Conservation (phyloP, 2,113 vertebrate genomes). For the Epinephelus lanceolatus region DNA sequence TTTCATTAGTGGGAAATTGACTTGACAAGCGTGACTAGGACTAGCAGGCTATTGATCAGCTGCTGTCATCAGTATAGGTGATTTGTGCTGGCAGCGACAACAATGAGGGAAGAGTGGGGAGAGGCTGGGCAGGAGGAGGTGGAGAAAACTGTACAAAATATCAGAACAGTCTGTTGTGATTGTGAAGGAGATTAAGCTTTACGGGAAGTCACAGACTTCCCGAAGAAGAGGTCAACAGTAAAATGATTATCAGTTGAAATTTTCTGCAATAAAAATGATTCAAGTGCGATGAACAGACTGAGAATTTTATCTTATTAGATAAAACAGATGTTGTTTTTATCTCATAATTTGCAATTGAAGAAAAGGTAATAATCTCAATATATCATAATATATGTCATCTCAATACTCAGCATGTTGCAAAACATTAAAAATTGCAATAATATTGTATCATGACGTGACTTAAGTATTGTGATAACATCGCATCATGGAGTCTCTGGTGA, state of each 20-base stretch:
- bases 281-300: too few relatives aligned
- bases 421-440: too few relatives aligned
- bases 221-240: background rate
- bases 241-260: background rate
- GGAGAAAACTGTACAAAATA: background rate
- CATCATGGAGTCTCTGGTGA: too few relatives aligned
- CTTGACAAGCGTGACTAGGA: constrained; percentile 63
- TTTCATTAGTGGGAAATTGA: constrained; percentile 74
- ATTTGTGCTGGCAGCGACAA: constrained; percentile 56
- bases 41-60: constrained; percentile 67
- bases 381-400: too few relatives aligned
- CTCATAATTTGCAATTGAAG: too few relatives aligned
- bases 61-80: constrained; percentile 71
- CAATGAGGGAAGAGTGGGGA: background rate
- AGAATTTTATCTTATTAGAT: too few relatives aligned
- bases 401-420: too few relatives aligned
- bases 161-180: background rate
- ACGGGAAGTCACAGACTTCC: background rate
- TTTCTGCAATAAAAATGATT: too few relatives aligned
- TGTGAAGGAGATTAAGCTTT: background rate
- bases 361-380: too few relatives aligned
- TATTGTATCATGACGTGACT: too few relatives aligned
- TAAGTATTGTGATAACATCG: too few relatives aligned
- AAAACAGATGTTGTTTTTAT: too few relatives aligned
- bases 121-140: background rate